Percentiles rank a stretch among this genome's conserved stretches.
phyloP scores from a whole-genome alignment of 2,797 vertebrate species.

The Urosaurus nigricauda region DNA sequence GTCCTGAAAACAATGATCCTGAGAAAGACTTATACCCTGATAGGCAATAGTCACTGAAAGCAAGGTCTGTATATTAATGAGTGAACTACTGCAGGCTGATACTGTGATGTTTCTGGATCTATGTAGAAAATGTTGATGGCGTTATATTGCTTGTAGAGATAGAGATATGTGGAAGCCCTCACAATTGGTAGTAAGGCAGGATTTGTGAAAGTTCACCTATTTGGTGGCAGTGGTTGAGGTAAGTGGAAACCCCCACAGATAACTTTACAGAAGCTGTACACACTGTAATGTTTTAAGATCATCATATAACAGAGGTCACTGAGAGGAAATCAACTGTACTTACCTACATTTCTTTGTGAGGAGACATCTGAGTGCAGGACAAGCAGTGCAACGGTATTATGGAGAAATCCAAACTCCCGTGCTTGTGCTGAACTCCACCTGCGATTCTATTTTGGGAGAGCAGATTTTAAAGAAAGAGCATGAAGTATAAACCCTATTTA shows the following conservation, averaged over 20 bases:
- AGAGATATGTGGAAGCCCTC: no score
- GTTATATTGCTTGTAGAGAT: no score
- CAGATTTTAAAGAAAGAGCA: not conserved
- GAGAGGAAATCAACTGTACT: conserved; percentile 49
- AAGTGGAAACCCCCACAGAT: no score
- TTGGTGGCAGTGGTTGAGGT: no score
- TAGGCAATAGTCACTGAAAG: not conserved
- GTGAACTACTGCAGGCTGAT: not conserved
- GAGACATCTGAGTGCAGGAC: conserved; percentile 91
- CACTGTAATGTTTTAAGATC: not conserved
- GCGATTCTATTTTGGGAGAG: conserved; percentile 86
- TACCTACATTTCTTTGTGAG: conserved; percentile 90
- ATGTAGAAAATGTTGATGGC: no score
- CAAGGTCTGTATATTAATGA: not conserved
- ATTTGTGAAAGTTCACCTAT: no score
- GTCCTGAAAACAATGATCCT: not conserved
- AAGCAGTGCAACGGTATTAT: conserved; percentile 93
- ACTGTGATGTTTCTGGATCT: no score
- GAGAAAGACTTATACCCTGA: not conserved
- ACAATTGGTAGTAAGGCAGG: no score
- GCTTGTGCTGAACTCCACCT: conserved; percentile 98
- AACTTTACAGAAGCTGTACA: not conserved
- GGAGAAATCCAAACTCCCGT: conserved; percentile 96
- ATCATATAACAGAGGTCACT: no score
- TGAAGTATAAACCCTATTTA: not conserved